Base-by-base conservation (phyloP, 2,888 invertebrate genomes). In the Barypeithes pellucidus region DNA sequence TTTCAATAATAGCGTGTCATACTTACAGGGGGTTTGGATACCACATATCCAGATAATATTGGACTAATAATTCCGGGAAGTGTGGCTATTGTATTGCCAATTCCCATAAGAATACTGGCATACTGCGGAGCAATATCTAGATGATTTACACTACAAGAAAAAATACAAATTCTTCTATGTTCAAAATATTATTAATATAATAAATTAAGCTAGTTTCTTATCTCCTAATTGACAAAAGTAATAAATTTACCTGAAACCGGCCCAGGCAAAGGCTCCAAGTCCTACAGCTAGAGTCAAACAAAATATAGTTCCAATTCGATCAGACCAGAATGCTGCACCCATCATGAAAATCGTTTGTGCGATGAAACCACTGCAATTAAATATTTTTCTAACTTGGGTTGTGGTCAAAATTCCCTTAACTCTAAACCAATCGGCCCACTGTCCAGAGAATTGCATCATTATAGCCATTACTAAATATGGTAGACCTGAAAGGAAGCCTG, bases 231-330 rank as follows among this genome's bases (percentile, higher is more conserved):
- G n/a, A n/a, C n/a, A n/a, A 2, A 5, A 39, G 8, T 24, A 45
- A 68, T 62, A 41, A 4, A 36, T 11, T 87, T 87, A 94, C 94
- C 94, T 92, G 84, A 95, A 96, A 47, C 96, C 97, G 5, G 95
- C 93, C 96, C 96, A 97, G 0, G 96, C 95, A 84, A 97, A 95
- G 0, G 96, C 95, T 0, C 97, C 97, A 0, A 96, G 87, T 0
- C 97, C 97, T 0, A 97, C 95, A 0, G 96, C 96, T 59, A 96
- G 89, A 0, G 95, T 94, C 36, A 97, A 90, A 83, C 91, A 96
- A n/a, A 91, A 88, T n/a, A 96, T 89, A 47, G 94, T 92, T 43
- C 91, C 90, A 16, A 76, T 77, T 0, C 89, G 87, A 14, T 93
- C 90, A 0, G 91, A 88, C 3, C 94, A 87, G 82, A 93, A 95